A percentile compares a stretch with the other conserved stretches of the same genome.
These are phyloP conservation scores for Salmo trutta DNA, from an alignment of 2,797 vertebrate species.

Conservation along the genomic window DNA sequence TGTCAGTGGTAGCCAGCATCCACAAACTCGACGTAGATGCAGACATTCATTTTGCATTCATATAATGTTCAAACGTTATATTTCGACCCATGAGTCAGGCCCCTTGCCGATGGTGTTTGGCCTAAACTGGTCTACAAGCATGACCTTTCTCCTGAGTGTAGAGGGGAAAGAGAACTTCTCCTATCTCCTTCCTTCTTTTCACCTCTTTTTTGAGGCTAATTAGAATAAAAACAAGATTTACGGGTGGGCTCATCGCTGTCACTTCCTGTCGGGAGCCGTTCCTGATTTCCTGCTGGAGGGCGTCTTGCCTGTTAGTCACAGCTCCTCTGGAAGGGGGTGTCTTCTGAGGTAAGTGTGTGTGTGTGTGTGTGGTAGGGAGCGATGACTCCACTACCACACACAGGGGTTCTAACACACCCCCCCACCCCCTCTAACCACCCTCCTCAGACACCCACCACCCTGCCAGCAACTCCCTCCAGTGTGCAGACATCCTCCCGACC, in stretches of 20 bases:
- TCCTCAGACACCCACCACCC: not conserved
- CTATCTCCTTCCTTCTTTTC: conserved; percentile 12
- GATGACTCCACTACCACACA: no score
- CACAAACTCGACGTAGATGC: not conserved
- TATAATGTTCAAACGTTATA: no score
- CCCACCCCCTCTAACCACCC: conserved; percentile 14
- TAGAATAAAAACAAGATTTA: conserved; percentile 56
- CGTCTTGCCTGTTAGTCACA: conserved; percentile 50
- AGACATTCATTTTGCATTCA: not conserved
- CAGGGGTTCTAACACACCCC: not conserved
- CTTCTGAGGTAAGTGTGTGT: not conserved
- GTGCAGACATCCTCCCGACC: not conserved
- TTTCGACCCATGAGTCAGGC: no score
- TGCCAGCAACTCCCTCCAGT: not conserved
- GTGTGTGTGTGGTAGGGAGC: not conserved
- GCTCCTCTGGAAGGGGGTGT: conserved; percentile 32
- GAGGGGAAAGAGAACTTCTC: not conserved
- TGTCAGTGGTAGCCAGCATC: not conserved
- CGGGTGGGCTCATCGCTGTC: conserved; percentile 49
- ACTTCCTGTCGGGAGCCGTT: conserved; percentile 39
- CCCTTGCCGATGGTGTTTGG: not conserved
- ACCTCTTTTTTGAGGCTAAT: conserved; percentile 51
- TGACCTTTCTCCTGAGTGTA: not conserved
- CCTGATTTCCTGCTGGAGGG: conserved; percentile 53
- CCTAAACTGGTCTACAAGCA: not conserved